Base-by-base conservation (phyloP, 2,888 invertebrate species). In the Lucinisca nassula region DNA sequence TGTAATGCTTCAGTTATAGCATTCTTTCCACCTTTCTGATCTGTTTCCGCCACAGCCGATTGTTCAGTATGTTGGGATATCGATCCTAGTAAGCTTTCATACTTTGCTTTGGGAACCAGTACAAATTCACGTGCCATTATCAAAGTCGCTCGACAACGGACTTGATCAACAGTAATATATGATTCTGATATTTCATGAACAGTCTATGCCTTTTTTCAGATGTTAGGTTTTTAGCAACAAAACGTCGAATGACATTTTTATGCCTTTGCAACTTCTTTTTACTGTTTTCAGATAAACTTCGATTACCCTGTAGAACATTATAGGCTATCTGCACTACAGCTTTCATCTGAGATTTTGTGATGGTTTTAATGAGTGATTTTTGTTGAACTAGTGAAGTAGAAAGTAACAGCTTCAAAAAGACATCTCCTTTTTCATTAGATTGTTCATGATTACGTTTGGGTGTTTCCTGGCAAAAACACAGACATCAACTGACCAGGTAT, bases 401-500 rank as follows among this genome's bases (percentile, higher is more conserved):
- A 17, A 51, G 51, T n/a, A 51, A n/a, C 21, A 51, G 51, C 21
- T 21, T 10, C 21, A 51, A 21, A 51, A 14, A 51, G 51, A n/a
- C n/a, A n/a, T 70, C 21, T 32, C 32, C 27, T 70, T 70, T 3
- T 38, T 55, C n/a, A 67, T 61, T 35, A 67, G 21, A 12, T 37
- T 27, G 51, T 24, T 78, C 78, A 78, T 81, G 35, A 74, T 79
- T 55, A 30, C 45, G 40, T 49, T 27, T 55, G 8, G 55, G 55
- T 55, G 55, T 79, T 72, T 27, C 74, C 84, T 3, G 85, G 79
- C 27, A 61, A 51, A 79, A 82, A 89, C 14, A 85, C 82, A 30
- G 75, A 76, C 70, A 82, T 80, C 27, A 49, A 49, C 83, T 89
- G 77, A 38, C 72, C 76, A 37, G 89, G 89, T 40, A 89, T 51